Evolutionary conservation across 2,888 invertebrate species (phyloP).

Genomic region (Prenolepis imparis): DNA sequence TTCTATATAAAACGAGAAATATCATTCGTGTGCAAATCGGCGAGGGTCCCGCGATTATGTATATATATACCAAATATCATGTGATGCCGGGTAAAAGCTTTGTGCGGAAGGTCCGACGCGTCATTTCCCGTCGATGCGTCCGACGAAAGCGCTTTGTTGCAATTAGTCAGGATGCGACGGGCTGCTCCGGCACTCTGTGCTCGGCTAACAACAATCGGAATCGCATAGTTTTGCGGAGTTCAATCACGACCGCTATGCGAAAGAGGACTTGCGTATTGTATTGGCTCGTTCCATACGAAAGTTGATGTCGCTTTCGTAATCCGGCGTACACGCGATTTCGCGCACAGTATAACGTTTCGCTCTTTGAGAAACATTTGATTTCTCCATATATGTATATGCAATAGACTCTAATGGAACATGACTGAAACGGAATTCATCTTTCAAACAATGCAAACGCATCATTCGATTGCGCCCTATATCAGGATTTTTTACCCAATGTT

Average conservation of each 20-base stretch:
- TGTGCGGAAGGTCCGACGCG: slow-evolving; percentile 14
- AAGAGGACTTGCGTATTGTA: slow-evolving; percentile 54
- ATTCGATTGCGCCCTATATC: background rate
- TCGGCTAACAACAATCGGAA: slow-evolving; percentile 60
- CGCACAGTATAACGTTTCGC: background rate
- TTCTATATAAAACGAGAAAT: slow-evolving; percentile 45
- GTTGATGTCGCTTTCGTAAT: slow-evolving; percentile 24
- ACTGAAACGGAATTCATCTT: background rate
- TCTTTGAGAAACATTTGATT: background rate
- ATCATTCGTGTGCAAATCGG: slow-evolving; percentile 43
- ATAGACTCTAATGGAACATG: too few relatives aligned
- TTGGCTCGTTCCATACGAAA: slow-evolving; percentile 34
- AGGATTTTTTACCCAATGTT: background rate
- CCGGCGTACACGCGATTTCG: background rate
- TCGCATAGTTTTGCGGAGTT: slow-evolving; percentile 65
- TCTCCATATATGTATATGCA: background rate
- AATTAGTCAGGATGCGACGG: slow-evolving; percentile 62
- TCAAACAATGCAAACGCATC: background rate
- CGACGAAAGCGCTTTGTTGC: slow-evolving; percentile 59
- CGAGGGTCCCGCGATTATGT: slow-evolving; percentile 34
- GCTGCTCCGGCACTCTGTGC: slow-evolving; percentile 45
- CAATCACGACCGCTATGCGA: slow-evolving; percentile 59
- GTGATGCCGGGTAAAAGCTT: slow-evolving; percentile 44
- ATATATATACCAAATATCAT: slow-evolving; percentile 46
- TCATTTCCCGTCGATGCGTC: slow-evolving; percentile 38